Percentiles rank a stretch among this genome's conserved stretches.
phyloP scores from a whole-genome alignment of 2,797 vertebrate species.

The Pachyuromys duprasi region DNA sequence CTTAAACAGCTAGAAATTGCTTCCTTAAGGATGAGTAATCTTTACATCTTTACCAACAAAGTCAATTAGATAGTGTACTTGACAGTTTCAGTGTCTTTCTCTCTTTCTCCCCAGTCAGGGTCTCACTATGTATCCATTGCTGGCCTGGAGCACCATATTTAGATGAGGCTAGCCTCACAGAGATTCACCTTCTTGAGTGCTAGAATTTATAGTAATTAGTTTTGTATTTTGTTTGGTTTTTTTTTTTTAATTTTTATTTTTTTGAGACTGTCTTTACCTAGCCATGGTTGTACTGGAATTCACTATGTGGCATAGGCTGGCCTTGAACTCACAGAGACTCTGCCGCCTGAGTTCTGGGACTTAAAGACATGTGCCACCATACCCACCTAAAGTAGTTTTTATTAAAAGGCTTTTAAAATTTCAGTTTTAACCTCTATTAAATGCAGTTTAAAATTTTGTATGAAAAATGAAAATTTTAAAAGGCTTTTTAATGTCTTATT shows the following conservation, averaged over 20 bases:
- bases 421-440: background rate
- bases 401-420: conserved; percentile 14
- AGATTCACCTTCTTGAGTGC: background rate
- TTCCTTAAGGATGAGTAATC: background rate
- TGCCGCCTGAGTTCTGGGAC: background rate
- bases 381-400: background rate
- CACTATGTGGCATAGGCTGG: background rate
- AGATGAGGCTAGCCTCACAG: background rate
- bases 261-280: background rate
- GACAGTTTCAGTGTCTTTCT: background rate
- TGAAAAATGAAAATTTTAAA: background rate
- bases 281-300: background rate
- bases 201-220: background rate
- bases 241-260: background rate
- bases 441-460: background rate
- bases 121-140: background rate
- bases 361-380: background rate
- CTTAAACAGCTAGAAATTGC: conserved; percentile 22
- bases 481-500: background rate
- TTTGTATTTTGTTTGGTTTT: background rate
- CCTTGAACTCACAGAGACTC: background rate
- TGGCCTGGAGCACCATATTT: background rate
- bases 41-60: background rate
- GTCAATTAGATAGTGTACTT: conserved; percentile 14
- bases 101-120: background rate